A percentile compares a stretch with the other conserved stretches of the same genome.
These are phyloP conservation scores for Andrena hattorfiana DNA, from an alignment of 2,888 invertebrate genomes.

Conservation along the genomic window DNA sequence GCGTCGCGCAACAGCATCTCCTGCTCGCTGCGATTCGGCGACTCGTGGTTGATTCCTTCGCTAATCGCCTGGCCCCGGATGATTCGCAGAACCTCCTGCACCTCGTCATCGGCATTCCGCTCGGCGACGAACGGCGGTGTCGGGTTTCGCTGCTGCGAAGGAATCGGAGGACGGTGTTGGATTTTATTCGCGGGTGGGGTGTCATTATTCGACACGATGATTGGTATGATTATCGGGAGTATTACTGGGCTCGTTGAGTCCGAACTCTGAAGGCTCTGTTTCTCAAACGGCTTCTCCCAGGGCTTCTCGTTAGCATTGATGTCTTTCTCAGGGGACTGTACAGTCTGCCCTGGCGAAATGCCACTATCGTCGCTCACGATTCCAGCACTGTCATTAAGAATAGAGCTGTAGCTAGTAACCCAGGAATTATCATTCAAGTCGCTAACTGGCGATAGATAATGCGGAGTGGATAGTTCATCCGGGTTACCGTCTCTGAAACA, in stretches of 20 bases:
- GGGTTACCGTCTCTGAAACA: too few species aligned
- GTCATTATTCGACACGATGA: constrained; percentile 7
- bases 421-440: background rate
- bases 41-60: constrained; percentile 63
- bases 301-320: background rate
- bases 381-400: background rate
- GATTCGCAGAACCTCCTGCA: constrained; percentile 62
- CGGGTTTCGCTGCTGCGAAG: background rate
- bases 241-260: background rate
- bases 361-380: background rate
- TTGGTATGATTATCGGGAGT: constrained; percentile 29
- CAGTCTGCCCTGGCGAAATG: background rate
- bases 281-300: background rate
- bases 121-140: background rate
- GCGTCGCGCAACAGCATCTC: constrained; percentile 60
- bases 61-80: constrained; percentile 12
- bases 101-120: constrained; percentile 36
- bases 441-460: too few species aligned
- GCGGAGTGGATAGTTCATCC: too few species aligned
- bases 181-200: background rate
- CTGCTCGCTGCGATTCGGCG: constrained; percentile 66
- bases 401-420: background rate
- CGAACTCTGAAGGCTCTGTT: background rate
- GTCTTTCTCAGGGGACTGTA: background rate
- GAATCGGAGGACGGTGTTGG: background rate